Conservation (phyloP, 2,113 vertebrate species). For the Triplophysa tibetana region DNA sequence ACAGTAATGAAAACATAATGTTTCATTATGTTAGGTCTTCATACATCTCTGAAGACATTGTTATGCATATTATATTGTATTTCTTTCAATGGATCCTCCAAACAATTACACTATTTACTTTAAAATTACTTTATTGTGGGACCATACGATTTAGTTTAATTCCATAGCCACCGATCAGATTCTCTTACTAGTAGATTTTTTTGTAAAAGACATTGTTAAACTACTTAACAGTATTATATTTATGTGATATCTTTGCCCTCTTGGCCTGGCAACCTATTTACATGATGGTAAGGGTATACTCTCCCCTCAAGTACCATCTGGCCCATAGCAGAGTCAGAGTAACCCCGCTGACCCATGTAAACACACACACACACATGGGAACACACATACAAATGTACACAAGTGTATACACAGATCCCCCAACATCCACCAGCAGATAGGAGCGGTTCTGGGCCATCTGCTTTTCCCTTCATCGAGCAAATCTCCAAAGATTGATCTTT, state of each 20-base stretch:
- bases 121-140: too few relatives aligned
- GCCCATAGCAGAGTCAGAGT: slow-evolving; percentile 35
- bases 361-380: slow-evolving; percentile 20
- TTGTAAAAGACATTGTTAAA: not conserved
- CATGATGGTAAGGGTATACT: slow-evolving; percentile 26
- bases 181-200: not conserved
- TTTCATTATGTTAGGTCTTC: too few relatives aligned
- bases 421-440: slow-evolving; percentile 16
- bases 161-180: not conserved
- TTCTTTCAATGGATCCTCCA: too few relatives aligned
- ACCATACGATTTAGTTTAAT: not conserved
- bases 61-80: too few relatives aligned
- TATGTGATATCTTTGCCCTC: not conserved
- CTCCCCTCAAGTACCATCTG: slow-evolving; percentile 49
- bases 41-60: too few relatives aligned
- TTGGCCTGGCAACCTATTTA: slow-evolving; percentile 30
- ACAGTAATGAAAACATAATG: too few relatives aligned
- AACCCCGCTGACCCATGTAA: slow-evolving; percentile 34
- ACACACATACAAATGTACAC: slow-evolving; percentile 27
- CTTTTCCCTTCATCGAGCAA: slow-evolving; percentile 24
- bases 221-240: not conserved
- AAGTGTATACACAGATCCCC: slow-evolving; percentile 11
- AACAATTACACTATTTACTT: too few relatives aligned
- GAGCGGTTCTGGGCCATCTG: slow-evolving; percentile 41
- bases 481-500: slow-evolving; percentile 11